These are phyloP conservation scores for Podiceps cristatus DNA, from an alignment of 2,113 vertebrate species.

Conservation along the genomic window DNA sequence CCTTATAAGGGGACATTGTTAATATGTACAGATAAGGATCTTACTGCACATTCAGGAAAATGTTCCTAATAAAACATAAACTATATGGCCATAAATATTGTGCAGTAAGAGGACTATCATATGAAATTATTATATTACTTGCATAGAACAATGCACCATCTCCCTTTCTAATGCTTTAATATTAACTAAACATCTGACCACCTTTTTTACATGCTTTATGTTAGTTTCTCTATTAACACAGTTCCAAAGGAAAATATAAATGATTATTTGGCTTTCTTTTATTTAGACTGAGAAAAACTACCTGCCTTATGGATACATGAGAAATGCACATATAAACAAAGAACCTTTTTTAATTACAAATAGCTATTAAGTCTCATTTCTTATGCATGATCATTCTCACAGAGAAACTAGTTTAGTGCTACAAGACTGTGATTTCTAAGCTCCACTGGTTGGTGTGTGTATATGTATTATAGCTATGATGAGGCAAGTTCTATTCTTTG, in stretches of 20 bases:
- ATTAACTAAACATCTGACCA: neutral
- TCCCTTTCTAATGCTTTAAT: neutral
- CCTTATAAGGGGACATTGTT: neutral
- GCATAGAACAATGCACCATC: neutral
- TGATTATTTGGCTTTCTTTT: constrained; percentile 5
- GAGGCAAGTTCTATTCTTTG: constrained; percentile 22
- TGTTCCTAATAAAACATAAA: neutral
- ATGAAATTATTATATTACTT: neutral
- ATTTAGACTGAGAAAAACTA: neutral
- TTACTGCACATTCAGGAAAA: constrained; percentile 11
- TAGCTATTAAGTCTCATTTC: constrained; percentile 36
- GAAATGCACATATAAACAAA: constrained; percentile 26
- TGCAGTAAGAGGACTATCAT: neutral
- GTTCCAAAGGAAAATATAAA: neutral
- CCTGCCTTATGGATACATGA: neutral
- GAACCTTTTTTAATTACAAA: constrained; percentile 15
- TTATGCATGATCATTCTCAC: neutral
- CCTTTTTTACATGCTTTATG: neutral
- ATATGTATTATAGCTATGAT: neutral
- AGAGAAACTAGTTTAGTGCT: neutral
- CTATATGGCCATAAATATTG: neutral
- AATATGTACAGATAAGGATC: neutral
- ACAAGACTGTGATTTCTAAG: neutral
- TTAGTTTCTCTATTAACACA: neutral
- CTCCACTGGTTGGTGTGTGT: neutral